A percentile compares a stretch with the other conserved stretches of the same genome.
These are phyloP conservation scores for Malacoctenus gilli DNA, from an alignment of 2,797 vertebrate genomes.

Conservation along the genomic window DNA sequence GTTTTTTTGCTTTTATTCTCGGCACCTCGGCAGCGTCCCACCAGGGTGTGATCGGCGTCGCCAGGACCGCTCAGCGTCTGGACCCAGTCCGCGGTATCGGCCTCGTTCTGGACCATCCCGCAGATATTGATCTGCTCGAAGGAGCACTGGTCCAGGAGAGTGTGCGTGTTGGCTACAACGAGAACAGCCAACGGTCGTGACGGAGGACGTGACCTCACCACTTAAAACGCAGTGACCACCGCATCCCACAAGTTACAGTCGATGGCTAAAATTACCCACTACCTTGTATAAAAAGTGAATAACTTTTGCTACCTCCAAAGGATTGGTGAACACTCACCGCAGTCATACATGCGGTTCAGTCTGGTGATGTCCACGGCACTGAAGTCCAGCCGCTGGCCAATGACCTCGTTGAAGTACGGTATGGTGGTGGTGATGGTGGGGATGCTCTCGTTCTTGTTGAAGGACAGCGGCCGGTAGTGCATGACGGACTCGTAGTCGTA, in stretches of 20 bases:
- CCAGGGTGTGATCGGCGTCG: conserved; percentile 84
- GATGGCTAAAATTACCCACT: too few species aligned
- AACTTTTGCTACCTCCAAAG: too few species aligned
- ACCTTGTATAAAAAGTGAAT: too few species aligned
- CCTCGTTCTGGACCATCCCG: conserved; percentile 90
- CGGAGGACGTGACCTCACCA: too few species aligned
- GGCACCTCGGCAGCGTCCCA: conserved; percentile 86
- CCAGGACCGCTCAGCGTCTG: conserved; percentile 70
- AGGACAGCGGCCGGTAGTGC: conserved; percentile 89
- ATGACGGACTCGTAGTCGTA: conserved; percentile 94
- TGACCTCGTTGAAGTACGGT: conserved; percentile 84
- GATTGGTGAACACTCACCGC: conserved; percentile 91
- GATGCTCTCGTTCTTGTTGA: conserved; percentile 84
- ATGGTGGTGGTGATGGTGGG: conserved; percentile 91
- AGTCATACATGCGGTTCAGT: conserved; percentile 92
- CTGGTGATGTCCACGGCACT: conserved; percentile 87
- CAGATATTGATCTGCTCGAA: conserved; percentile 92
- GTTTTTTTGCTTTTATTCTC: too few species aligned
- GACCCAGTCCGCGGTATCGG: conserved; percentile 84
- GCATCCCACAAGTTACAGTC: too few species aligned
- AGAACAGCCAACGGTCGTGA: background rate
- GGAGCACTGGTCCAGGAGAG: conserved; percentile 89
- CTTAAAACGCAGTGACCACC: too few species aligned
- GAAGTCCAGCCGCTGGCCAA: conserved; percentile 91
- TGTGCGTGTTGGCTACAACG: conserved; percentile 83